Evolutionary conservation across 1,140 invertebrate species (phyloP).

Genomic region (Coptotermes formosanus): DNA sequence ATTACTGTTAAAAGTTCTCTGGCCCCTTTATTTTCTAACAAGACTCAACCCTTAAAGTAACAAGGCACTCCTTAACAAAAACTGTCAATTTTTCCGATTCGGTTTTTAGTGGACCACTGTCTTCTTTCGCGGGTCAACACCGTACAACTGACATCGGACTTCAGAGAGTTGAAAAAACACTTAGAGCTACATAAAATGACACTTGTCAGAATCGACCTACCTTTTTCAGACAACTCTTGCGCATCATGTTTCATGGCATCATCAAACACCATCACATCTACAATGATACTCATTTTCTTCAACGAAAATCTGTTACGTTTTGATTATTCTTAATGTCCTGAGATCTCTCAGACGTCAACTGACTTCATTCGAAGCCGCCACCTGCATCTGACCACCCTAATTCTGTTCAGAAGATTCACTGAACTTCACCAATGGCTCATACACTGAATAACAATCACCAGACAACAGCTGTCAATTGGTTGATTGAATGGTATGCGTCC

Average conservation of each 20-base stretch:
- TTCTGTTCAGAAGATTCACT: neutral
- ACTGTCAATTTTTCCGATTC: no score
- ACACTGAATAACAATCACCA: neutral
- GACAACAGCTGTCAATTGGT: neutral
- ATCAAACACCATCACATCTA: neutral
- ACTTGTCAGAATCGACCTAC: neutral
- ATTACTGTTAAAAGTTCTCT: no score
- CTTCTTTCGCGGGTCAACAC: no score
- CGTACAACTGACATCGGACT: no score
- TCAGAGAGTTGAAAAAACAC: no score
- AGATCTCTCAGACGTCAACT: neutral
- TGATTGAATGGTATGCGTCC: neutral
- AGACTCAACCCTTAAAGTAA: no score
- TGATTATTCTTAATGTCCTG: neutral
- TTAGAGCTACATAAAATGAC: neutral
- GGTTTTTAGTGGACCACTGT: no score
- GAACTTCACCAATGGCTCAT: no score
- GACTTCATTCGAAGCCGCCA: neutral
- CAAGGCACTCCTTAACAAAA: no score
- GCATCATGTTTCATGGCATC: neutral
- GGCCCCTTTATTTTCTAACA: no score
- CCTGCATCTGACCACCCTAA: neutral
- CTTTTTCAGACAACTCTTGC: conserved; percentile 2
- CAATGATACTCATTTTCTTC: neutral
- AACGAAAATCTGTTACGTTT: neutral